Conservation (phyloP, 2,888 invertebrate species). For the Thelaira solivaga region DNA sequence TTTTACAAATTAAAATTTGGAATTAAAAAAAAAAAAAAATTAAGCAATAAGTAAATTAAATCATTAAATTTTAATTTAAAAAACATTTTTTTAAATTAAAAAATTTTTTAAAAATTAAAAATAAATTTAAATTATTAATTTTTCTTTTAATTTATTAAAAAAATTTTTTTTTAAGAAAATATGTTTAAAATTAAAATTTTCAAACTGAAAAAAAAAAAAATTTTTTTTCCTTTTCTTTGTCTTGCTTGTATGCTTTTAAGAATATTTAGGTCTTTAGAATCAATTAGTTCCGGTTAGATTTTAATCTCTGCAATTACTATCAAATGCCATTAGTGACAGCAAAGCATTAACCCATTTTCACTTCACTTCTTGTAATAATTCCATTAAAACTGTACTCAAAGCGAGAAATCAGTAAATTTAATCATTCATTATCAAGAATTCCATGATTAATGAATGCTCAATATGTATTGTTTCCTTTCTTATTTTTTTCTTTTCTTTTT, state of each 20-base stretch:
- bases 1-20: too few species aligned
- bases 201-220: background rate
- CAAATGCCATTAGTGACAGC: slow-evolving; percentile 26
- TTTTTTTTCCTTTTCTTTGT: background rate
- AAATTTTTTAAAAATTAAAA: too few species aligned
- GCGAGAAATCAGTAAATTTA: background rate
- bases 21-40: too few species aligned
- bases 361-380: slow-evolving; percentile 16
- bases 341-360: slow-evolving; percentile 53
- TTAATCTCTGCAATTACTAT: slow-evolving; percentile 5
- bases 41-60: too few species aligned
- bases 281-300: slow-evolving; percentile 40
- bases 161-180: too few species aligned
- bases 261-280: background rate
- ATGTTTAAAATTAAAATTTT: too few species aligned
- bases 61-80: too few species aligned
- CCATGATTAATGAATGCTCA: slow-evolving; percentile 21
- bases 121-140: too few species aligned
- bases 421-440: slow-evolving; percentile 14
- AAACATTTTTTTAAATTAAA: too few species aligned
- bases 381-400: slow-evolving; percentile 30
- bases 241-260: background rate
- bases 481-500: too few species aligned
- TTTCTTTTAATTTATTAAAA: too few species aligned
- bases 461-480: background rate